These are phyloP conservation scores for Catalaphyllia jardinei DNA, from an alignment of 64 coral and sea anemone genomes.

Conservation along the genomic window DNA sequence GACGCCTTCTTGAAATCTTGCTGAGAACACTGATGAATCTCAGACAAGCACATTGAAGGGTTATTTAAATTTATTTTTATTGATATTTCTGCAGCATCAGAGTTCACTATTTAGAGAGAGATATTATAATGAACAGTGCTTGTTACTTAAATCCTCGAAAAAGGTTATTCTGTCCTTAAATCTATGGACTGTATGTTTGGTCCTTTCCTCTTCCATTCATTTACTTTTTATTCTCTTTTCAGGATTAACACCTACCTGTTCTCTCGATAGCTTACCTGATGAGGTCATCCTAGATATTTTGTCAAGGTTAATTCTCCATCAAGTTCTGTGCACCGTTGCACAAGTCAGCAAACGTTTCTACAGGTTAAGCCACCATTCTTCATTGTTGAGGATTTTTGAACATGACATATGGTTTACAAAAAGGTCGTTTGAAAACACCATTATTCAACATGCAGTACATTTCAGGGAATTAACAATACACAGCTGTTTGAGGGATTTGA, in stretches of 20 bases:
- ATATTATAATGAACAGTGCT: slow-evolving; percentile 3
- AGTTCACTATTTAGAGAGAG: slow-evolving; percentile 14
- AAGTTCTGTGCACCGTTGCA: no score
- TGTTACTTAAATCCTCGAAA: slow-evolving; percentile 18
- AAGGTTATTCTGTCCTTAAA: slow-evolving; percentile 24
- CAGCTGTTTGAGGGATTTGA: slow-evolving; percentile 5
- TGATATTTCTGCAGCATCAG: slow-evolving; percentile 11
- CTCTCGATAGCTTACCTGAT: slow-evolving; percentile 23
- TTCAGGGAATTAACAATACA: slow-evolving; percentile 15
- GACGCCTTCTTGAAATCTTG: no score
- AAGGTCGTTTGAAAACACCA: slow-evolving; percentile 12
- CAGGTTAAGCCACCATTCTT: slow-evolving; percentile 25
- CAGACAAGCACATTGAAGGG: slow-evolving; percentile 11
- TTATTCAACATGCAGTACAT: slow-evolving; percentile 7
- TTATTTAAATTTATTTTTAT: slow-evolving; percentile 8
- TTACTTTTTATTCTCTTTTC: slow-evolving; percentile 9
- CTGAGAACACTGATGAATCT: no score
- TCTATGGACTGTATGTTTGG: slow-evolving; percentile 2
- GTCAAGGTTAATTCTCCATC: no score
- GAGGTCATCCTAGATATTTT: not conserved
- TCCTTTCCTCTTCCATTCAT: slow-evolving; percentile 23
- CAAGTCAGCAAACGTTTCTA: slow-evolving; percentile 15
- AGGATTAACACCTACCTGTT: slow-evolving; percentile 28
- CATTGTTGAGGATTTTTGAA: not conserved
- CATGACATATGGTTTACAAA: not conserved